phyloP scores from a whole-genome alignment of 2,113 vertebrate species.

The Cyprinodon brontotheroides region DNA sequence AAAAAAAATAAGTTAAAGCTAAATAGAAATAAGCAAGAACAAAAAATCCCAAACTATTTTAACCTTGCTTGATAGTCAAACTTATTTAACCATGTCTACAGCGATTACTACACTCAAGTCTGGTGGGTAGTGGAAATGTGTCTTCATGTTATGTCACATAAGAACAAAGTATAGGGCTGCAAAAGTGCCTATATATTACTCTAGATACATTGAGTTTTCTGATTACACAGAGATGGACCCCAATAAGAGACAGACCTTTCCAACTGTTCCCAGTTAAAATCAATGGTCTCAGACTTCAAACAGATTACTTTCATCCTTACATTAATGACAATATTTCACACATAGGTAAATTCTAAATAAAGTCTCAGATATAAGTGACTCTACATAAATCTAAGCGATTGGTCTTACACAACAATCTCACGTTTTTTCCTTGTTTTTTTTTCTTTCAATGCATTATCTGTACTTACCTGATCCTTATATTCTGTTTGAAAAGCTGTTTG shows the following conservation, averaged over 20 bases:
- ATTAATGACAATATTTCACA: neutral
- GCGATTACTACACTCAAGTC: no score
- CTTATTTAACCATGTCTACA: no score
- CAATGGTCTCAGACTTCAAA: neutral
- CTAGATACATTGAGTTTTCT: neutral
- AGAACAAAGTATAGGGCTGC: no score
- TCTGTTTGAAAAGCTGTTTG: constrained; percentile 44
- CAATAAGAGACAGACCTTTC: neutral
- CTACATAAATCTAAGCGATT: constrained; percentile 25
- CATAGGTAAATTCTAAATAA: neutral
- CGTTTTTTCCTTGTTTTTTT: neutral
- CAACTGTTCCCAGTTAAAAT: neutral
- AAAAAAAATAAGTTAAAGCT: no score
- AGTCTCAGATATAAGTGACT: neutral
- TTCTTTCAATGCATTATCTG: constrained; percentile 10
- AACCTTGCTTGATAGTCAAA: no score
- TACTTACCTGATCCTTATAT: constrained; percentile 19
- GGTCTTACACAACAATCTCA: neutral
- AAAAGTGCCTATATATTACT: neutral
- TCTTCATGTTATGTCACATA: no score
- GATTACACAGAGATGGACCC: no score
- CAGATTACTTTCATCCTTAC: neutral
- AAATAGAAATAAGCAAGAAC: no score
- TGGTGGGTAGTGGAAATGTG: no score
- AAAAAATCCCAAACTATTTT: no score